Percentiles rank a stretch among this genome's conserved stretches.
Evolutionary conservation across 2,797 vertebrate genomes (phyloP).

Genomic region (Urosaurus nigricauda): DNA sequence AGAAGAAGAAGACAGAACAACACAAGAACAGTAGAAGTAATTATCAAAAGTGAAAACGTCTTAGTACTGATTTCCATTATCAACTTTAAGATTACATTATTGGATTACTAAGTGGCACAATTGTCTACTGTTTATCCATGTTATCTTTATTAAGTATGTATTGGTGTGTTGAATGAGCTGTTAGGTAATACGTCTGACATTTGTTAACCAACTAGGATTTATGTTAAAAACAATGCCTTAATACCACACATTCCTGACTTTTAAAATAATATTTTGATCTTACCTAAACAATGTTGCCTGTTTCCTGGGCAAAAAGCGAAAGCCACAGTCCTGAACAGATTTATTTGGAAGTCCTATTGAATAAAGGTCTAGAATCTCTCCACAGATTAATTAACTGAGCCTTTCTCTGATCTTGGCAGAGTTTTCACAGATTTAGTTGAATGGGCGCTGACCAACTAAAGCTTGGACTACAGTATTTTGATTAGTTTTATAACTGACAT

Average conservation of each 20-base stretch:
- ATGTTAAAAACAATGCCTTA: not conserved
- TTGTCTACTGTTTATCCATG: not conserved
- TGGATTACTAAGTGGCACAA: not conserved
- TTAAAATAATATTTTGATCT: not conserved
- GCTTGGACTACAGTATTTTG: not conserved
- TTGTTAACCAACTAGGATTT: not conserved
- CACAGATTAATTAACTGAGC: not conserved
- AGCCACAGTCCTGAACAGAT: not conserved
- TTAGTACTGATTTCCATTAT: not conserved
- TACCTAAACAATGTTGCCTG: not conserved
- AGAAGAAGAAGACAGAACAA: not conserved
- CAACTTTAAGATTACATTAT: not conserved
- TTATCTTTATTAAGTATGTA: slow-evolving; percentile 6
- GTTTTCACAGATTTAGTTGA: not conserved
- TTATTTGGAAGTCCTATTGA: not conserved
- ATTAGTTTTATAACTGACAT: not conserved
- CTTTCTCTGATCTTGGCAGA: not conserved
- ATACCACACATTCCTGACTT: not conserved
- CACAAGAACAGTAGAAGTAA: not conserved
- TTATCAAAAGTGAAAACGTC: not conserved
- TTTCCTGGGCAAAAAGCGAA: not conserved
- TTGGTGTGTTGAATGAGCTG: not conserved
- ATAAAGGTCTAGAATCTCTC: not conserved
- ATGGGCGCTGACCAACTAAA: not conserved
- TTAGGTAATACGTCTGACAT: slow-evolving; percentile 2